These are phyloP conservation scores for Lacanobia wlatinum DNA, from an alignment of 2,888 invertebrate genomes.

Conservation along the genomic window DNA sequence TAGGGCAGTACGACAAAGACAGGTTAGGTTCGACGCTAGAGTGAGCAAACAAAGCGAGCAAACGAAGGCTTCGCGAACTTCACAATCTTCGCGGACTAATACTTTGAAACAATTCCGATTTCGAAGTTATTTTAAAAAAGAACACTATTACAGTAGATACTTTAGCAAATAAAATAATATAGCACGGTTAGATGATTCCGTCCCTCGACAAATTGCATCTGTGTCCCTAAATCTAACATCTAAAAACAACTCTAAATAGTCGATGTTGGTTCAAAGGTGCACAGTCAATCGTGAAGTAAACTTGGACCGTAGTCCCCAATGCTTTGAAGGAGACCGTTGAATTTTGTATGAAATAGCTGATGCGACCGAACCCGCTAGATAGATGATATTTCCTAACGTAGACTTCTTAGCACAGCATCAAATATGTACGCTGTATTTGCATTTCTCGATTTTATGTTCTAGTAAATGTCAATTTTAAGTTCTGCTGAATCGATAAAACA, in stretches of 20 bases:
- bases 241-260: slow-evolving; percentile 43
- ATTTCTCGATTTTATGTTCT: slow-evolving; percentile 58
- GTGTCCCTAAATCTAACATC: slow-evolving; percentile 11
- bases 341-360: slow-evolving; percentile 84
- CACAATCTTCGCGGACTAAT: too few species aligned
- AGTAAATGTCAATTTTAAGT: slow-evolving; percentile 49
- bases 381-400: slow-evolving; percentile 66
- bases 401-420: slow-evolving; percentile 64
- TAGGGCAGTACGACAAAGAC: too few species aligned
- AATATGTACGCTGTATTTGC: slow-evolving; percentile 68
- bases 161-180: neutral
- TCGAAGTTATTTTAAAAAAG: too few species aligned
- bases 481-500: slow-evolving; percentile 9
- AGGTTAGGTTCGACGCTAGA: too few species aligned
- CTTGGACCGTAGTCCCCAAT: slow-evolving; percentile 62
- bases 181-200: slow-evolving; percentile 9
- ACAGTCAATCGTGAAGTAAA: slow-evolving; percentile 58
- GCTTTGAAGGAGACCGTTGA: slow-evolving; percentile 75
- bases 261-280: slow-evolving; percentile 58
- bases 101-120: too few species aligned
- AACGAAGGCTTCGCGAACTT: too few species aligned
- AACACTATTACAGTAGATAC: too few species aligned
- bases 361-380: slow-evolving; percentile 69
- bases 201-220: slow-evolving; percentile 26
- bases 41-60: too few species aligned